These are phyloP conservation scores for Octonoba sinensis DNA, from an alignment of 2,888 invertebrate species.

Conservation along the genomic window DNA sequence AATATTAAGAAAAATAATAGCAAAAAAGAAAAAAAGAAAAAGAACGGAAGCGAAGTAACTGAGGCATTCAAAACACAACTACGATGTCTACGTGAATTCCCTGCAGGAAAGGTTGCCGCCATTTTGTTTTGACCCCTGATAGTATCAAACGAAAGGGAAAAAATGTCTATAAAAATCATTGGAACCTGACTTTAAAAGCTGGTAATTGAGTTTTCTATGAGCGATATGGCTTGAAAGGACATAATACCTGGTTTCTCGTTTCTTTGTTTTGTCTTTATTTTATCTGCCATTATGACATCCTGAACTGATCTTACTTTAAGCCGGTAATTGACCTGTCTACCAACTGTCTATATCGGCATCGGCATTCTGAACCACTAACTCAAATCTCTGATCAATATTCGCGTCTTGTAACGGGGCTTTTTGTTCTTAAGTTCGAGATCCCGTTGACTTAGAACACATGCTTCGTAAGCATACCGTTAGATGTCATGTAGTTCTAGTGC, in stretches of 20 bases:
- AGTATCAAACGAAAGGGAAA: not conserved
- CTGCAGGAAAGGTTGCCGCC: slow-evolving; percentile 26
- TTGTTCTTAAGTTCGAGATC: too few relatives aligned
- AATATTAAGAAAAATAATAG: slow-evolving; percentile 25
- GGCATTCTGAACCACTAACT: too few relatives aligned
- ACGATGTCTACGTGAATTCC: slow-evolving; percentile 28
- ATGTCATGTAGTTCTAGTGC: too few relatives aligned
- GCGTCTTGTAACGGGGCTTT: too few relatives aligned
- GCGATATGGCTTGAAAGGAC: not conserved
- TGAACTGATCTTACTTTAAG: slow-evolving; percentile 3
- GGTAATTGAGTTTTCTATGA: slow-evolving; percentile 40
- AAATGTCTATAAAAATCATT: slow-evolving; percentile 16
- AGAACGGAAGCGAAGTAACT: not conserved
- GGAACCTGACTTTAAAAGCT: slow-evolving; percentile 23
- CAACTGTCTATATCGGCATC: too few relatives aligned
- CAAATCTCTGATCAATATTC: too few relatives aligned
- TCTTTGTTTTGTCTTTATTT: too few relatives aligned
- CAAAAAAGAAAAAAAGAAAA: slow-evolving; percentile 7
- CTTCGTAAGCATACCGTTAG: too few relatives aligned
- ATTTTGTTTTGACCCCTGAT: slow-evolving; percentile 14
- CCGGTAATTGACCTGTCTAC: slow-evolving; percentile 29
- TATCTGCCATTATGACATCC: too few relatives aligned
- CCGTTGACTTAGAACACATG: too few relatives aligned
- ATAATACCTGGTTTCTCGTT: too few relatives aligned
- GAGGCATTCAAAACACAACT: slow-evolving; percentile 49